Percentiles rank a stretch among this genome's conserved stretches.
Evolutionary conservation across 2,797 vertebrate species (phyloP).

Genomic region (Bradypodion ventrale): DNA sequence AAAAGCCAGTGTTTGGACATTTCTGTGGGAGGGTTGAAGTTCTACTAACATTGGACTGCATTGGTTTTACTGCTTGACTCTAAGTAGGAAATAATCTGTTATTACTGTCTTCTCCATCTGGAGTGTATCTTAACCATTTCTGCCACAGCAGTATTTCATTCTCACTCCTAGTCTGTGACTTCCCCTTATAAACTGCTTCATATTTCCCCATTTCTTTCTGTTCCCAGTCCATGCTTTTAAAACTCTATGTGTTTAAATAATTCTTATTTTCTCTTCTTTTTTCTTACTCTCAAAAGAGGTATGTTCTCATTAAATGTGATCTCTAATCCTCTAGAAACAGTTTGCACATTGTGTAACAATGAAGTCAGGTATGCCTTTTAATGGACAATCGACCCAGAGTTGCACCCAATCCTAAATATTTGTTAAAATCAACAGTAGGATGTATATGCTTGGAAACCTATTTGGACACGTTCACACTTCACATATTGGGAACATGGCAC

Average conservation of each 20-base stretch:
- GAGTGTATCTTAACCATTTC: background rate
- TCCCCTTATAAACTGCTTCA: background rate
- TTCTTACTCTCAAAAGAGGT: background rate
- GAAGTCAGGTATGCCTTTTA: background rate
- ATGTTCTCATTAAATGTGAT: background rate
- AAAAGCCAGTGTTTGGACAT: conserved; percentile 48
- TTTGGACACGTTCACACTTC: background rate
- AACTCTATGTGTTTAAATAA: background rate
- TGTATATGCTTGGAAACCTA: background rate
- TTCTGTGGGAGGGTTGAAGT: conserved; percentile 49
- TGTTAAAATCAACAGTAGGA: background rate
- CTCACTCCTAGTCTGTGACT: background rate
- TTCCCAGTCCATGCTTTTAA: conserved; percentile 9
- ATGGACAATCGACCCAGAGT: background rate
- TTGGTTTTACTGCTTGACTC: conserved; percentile 40
- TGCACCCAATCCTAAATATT: background rate
- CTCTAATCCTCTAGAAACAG: background rate
- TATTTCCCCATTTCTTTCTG: background rate
- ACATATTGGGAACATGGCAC: background rate
- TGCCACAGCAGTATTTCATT: conserved; percentile 4
- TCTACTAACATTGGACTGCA: conserved; percentile 34
- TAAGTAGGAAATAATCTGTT: conserved; percentile 27
- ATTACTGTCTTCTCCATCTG: conserved; percentile 21
- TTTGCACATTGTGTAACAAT: background rate
- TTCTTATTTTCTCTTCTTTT: background rate